These are phyloP conservation scores for Dynastes grantii DNA, from an alignment of 2,888 invertebrate genomes.

Conservation along the genomic window DNA sequence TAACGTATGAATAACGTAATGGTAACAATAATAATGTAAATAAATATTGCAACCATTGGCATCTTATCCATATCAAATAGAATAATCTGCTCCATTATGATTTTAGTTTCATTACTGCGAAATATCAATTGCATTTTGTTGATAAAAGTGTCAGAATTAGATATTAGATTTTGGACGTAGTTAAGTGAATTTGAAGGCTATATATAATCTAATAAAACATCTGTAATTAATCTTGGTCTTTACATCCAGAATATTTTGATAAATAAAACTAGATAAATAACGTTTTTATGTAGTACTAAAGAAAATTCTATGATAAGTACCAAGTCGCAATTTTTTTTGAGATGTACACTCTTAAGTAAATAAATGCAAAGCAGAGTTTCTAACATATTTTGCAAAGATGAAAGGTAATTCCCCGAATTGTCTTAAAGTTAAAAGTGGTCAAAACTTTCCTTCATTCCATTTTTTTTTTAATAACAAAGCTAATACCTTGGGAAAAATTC, in stretches of 20 bases:
- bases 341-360: no score
- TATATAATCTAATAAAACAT: constrained; percentile 8
- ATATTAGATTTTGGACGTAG: background rate
- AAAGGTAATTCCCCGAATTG: no score
- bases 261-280: constrained; percentile 3
- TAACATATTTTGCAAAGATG: no score
- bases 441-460: no score
- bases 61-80: background rate
- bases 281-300: background rate
- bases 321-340: no score
- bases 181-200: background rate
- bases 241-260: background rate
- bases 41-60: no score
- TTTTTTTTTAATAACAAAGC: no score
- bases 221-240: constrained; percentile 1
- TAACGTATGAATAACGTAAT: no score
- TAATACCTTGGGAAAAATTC: no score
- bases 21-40: no score
- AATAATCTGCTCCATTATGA: background rate
- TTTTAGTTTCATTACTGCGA: constrained; percentile 13
- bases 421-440: no score
- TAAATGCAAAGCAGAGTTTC: no score
- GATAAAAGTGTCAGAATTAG: background rate
- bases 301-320: background rate
- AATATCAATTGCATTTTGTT: constrained; percentile 18